Conservation (phyloP, 2,888 invertebrate species). For the Nasonovia ribisnigri region DNA sequence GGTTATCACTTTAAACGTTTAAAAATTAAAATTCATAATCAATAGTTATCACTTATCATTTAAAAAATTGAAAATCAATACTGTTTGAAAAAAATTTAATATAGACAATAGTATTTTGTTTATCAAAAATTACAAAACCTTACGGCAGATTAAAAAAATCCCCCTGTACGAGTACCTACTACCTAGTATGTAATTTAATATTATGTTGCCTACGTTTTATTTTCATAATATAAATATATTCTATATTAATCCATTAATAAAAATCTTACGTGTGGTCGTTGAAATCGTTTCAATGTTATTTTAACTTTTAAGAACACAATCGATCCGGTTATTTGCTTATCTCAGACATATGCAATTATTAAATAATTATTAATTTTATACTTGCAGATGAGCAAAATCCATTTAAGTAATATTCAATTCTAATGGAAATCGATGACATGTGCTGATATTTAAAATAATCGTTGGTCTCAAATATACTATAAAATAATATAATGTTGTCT, state of each 20-base stretch:
- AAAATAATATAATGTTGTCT: background rate
- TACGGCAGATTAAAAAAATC: too few species aligned
- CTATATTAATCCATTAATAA: too few species aligned
- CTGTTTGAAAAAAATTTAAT: background rate
- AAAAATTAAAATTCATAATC: background rate
- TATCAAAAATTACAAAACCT: background rate
- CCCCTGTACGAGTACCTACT: too few species aligned
- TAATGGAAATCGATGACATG: background rate
- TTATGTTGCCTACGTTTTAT: too few species aligned
- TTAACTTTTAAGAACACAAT: too few species aligned
- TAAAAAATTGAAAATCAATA: background rate
- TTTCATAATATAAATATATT: too few species aligned
- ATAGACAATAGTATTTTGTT: background rate
- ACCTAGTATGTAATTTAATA: too few species aligned
- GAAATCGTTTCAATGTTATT: too few species aligned
- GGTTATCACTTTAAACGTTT: background rate
- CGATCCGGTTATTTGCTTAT: too few species aligned
- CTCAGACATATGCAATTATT: too few species aligned
- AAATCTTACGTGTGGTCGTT: too few species aligned
- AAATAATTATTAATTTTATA: too few species aligned
- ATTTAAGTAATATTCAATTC: background rate
- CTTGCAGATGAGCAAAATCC: background rate
- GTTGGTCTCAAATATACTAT: background rate
- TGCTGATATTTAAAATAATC: background rate
- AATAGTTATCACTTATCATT: background rate